Evolutionary conservation across 2,888 invertebrate species (phyloP).

Genomic region (Vesta saturnalis): DNA sequence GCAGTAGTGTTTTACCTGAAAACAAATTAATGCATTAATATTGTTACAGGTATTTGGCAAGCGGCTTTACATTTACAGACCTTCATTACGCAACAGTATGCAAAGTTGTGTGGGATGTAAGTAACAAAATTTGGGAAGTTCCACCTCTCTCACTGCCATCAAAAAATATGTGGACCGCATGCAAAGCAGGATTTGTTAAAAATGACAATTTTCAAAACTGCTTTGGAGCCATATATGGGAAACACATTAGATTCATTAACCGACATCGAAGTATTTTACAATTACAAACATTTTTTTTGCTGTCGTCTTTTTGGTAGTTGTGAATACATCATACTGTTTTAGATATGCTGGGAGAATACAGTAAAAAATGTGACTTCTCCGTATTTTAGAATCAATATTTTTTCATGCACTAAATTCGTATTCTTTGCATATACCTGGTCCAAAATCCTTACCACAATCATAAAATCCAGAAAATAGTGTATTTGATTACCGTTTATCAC

Average conservation of each 20-base stretch:
- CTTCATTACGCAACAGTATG: no score
- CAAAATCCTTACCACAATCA: background rate
- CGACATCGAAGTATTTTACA: background rate
- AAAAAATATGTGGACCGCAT: background rate
- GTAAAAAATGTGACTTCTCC: background rate
- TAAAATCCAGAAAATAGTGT: background rate
- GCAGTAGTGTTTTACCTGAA: no score
- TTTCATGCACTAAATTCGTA: no score
- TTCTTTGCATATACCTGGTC: background rate
- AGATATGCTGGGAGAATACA: background rate
- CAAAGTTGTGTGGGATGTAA: no score
- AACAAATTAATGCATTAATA: no score
- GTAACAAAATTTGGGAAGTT: no score
- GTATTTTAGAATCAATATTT: background rate
- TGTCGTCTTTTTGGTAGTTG: background rate
- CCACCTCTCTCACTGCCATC: background rate
- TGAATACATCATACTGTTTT: background rate
- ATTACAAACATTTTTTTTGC: background rate
- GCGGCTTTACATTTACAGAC: no score
- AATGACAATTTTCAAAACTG: background rate
- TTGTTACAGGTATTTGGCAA: no score
- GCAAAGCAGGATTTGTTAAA: background rate
- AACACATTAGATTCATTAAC: background rate
- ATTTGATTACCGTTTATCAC: no score
- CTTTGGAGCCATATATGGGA: background rate